Evolutionary conservation across 2,113 vertebrate genomes (phyloP), one percentile per base, ranked within the genome.

Genomic region (Callorhinus ursinus): DNA sequence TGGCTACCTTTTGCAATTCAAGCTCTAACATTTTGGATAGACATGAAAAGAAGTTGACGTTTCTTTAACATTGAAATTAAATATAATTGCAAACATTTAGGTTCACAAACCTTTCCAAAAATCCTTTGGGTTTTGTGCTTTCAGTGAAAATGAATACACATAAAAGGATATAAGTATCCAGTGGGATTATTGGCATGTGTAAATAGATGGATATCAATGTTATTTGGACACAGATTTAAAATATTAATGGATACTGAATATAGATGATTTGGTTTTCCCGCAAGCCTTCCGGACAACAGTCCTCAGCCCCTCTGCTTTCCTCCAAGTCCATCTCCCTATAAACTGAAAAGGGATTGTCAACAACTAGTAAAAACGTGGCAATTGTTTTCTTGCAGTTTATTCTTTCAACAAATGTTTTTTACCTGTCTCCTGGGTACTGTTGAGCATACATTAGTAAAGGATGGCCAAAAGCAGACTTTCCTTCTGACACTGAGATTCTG

Each of bases 31-130:
- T 79, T 92, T 63, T 90, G 26, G 19, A 33, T 65, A 79, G 61
- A 93, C 63, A 74, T 84, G 59, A 39, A 19, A 63, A 88, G 46
- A 46, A 71, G 22, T 82, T 74, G 67, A 19, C n/a, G 24, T 31
- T 93, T 63, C 5, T 91, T 94, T 57, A 71, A 69, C 46, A 11
- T 77, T 59, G 77, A 90, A 85, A 86, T 79, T 59, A 69, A 51
- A 53, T 3, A 81, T 81, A 76, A 71, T 81, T 90, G 69, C 36
- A 96, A 96, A 82, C 93, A 61, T 36, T 88, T 79, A 89, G 22
- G 24, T 67, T 85, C 33, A n/a, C 76, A 81, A 55, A 89, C 36
- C 55, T 84, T 33, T 65, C 26, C 65, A 31, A 81, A 93, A 90
- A 85, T 61, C 28, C 14, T 77, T 53, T 55, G 28, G 3, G 18